Conservation (phyloP, 2,888 invertebrate genomes). For the Pseudococcus jackbeardsleyi region DNA sequence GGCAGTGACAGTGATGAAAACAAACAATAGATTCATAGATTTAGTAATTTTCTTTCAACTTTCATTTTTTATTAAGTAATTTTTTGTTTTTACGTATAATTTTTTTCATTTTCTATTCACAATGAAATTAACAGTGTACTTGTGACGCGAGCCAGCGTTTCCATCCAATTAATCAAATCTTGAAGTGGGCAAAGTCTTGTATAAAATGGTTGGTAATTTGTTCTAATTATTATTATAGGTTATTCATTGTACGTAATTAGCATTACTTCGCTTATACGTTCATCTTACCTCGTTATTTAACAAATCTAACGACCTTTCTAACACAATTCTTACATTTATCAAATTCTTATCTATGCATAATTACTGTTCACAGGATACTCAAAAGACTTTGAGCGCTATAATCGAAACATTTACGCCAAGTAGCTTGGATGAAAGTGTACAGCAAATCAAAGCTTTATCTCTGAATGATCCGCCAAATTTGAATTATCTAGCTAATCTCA, state of each 20-base stretch:
- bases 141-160: neutral
- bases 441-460: slow-evolving; percentile 61
- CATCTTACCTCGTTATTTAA: neutral
- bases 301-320: neutral
- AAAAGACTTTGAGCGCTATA: slow-evolving; percentile 60
- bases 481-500: slow-evolving; percentile 59
- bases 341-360: neutral
- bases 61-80: slow-evolving; percentile 54
- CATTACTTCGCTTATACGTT: neutral
- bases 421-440: slow-evolving; percentile 60
- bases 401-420: slow-evolving; percentile 60
- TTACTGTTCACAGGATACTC: slow-evolving; percentile 57
- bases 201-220: slow-evolving; percentile 36
- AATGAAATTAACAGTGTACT: slow-evolving; percentile 46
- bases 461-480: slow-evolving; percentile 61
- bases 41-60: slow-evolving; percentile 49
- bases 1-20: slow-evolving; percentile 61
- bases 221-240: slow-evolving; percentile 34
- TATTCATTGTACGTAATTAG: slow-evolving; percentile 1
- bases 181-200: slow-evolving; percentile 27
- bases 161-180: neutral
- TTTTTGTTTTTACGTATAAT: slow-evolving; percentile 39
- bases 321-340: neutral
- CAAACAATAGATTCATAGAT: slow-evolving; percentile 61
- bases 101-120: neutral